Evolutionary conservation across 2,888 invertebrate species (phyloP).

Genomic region (Agrotis clavis): DNA sequence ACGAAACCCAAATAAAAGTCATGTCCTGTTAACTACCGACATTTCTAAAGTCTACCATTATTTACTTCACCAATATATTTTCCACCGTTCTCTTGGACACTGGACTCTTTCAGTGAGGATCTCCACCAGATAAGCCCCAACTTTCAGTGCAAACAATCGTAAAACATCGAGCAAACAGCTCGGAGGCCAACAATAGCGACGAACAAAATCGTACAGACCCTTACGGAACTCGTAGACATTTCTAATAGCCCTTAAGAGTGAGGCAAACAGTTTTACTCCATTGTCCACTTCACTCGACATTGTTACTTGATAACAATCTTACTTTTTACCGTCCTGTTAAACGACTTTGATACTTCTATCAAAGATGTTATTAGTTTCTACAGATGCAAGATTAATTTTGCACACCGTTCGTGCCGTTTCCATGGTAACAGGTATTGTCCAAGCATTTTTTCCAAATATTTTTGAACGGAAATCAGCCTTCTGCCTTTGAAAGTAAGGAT

Average conservation of each 20-base stretch:
- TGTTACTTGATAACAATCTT: conserved; percentile 77
- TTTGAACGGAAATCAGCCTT: conserved; percentile 58
- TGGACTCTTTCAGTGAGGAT: conserved; percentile 35
- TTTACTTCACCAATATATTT: conserved; percentile 43
- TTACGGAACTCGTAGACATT: conserved; percentile 84
- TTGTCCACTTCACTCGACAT: conserved; percentile 85
- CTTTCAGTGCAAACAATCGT: conserved; percentile 60
- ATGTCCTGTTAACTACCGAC: background rate
- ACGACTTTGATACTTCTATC: conserved; percentile 64
- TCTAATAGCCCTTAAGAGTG: conserved; percentile 88
- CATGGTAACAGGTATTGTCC: conserved; percentile 80
- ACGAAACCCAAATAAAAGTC: background rate
- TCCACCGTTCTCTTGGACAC: conserved; percentile 26
- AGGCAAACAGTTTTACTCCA: conserved; percentile 88
- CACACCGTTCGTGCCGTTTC: conserved; percentile 83
- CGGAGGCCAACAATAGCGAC: conserved; percentile 67
- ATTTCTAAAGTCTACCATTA: conserved; percentile 7
- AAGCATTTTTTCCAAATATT: conserved; percentile 69
- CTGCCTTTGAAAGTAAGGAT: conserved; percentile 33
- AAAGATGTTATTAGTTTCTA: conserved; percentile 31
- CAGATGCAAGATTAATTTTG: conserved; percentile 57
- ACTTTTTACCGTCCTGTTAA: conserved; percentile 43
- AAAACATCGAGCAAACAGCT: conserved; percentile 64
- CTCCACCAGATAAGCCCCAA: conserved; percentile 57
- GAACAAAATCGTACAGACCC: conserved; percentile 73